Base-by-base conservation (phyloP, 1,140 invertebrate species). In the Fragariocoptes setiger region DNA sequence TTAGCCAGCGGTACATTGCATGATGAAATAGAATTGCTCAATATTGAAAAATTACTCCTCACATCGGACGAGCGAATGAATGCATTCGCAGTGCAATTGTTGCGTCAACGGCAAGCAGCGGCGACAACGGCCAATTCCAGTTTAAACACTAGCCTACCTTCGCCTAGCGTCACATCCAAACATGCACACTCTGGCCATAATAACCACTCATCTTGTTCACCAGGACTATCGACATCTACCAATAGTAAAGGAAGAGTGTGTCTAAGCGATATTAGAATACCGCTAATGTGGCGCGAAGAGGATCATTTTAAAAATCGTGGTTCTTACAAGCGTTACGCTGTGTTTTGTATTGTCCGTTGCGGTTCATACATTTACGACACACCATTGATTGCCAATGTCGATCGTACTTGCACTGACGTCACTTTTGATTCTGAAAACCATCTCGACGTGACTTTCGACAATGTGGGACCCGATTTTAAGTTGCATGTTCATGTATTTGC, bases 231-330 rank as follows among this genome's bases (percentile, higher is more conserved):
- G 25, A 31, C 25, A 31, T 8, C 25, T 8, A 31, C 25, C 8
- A 31, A 31, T n/a, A 8, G 8, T 8, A 31, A n/a, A n/a, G 25
- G 8, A 8, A 31, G 8, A n/a, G 8, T 31, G 8, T 8, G 8
- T 31, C 8, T 31, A 31, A 31, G 25, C 25, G 70, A 74, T 52
- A 55, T 74, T 4, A 56, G 71, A 21, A 66, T 74, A 49, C 71
- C 71, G 0, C 51, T 74, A 21, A 71, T 73, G 56, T 74, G 70
- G 70, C 64, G 68, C 43, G 70, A 73, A 51, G 64, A 63, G 0
- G 70, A 73, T 51, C 69, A 73, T 49, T 73, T 72, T 50, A 72
- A 72, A 52, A 72, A 72, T 53, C 68, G 70, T 46, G 70, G 70
- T 19, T 70, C 72, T 54, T 66, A 71, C 52, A 53, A 70, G 37